A percentile compares a stretch with the other conserved stretches of the same genome.
Evolutionary conservation across 2,113 vertebrate species (phyloP).

Genomic region (Oncorhynchus tshawytscha): DNA sequence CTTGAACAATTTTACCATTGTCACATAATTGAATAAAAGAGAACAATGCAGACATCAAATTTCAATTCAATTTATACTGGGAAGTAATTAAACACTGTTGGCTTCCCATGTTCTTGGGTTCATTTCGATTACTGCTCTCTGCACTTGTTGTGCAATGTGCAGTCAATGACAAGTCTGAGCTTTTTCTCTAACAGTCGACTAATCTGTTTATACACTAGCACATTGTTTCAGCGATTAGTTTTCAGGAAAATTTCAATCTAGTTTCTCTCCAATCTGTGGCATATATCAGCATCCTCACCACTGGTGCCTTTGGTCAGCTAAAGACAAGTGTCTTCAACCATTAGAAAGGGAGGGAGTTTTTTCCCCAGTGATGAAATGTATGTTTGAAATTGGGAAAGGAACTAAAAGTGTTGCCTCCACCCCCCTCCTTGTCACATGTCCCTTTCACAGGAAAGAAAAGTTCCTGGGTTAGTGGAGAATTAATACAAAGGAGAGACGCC

Average conservation of each 20-base stretch:
- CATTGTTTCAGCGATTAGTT: neutral
- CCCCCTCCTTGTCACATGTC: slow-evolving; percentile 24
- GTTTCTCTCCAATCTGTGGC: neutral
- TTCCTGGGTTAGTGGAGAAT: slow-evolving; percentile 23
- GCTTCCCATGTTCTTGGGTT: neutral
- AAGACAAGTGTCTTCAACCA: neutral
- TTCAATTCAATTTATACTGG: neutral
- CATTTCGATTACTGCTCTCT: neutral
- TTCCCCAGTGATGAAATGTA: neutral
- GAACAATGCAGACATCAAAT: neutral
- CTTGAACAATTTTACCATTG: neutral
- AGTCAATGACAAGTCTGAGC: neutral
- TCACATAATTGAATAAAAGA: neutral
- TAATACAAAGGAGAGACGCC: slow-evolving; percentile 20
- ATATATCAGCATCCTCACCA: neutral
- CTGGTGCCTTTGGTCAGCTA: neutral
- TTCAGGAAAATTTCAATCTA: neutral
- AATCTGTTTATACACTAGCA: neutral
- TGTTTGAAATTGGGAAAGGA: neutral
- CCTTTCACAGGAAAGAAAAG: slow-evolving; percentile 18
- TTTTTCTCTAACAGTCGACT: neutral
- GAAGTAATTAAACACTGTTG: neutral
- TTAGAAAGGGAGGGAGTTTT: neutral
- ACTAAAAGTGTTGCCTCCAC: neutral
- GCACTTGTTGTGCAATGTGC: neutral